Evolutionary conservation across 2,888 invertebrate genomes (phyloP).

Genomic region (Macrostomum cliftonense): DNA sequence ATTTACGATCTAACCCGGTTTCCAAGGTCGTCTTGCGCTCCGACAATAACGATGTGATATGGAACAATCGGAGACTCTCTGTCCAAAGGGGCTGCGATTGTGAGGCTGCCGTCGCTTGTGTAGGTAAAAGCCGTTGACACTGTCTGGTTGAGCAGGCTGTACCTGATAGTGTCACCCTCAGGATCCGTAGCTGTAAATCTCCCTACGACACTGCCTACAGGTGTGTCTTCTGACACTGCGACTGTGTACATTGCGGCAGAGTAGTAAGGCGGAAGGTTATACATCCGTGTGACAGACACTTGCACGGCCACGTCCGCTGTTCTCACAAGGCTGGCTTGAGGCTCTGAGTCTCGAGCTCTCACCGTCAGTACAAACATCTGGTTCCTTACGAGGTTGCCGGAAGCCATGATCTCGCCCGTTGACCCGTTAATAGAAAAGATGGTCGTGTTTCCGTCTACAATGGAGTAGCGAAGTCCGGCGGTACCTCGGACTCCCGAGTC

Average conservation of each 20-base stretch:
- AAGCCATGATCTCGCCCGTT: conserved; percentile 14
- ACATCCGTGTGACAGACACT: conserved; percentile 16
- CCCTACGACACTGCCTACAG: conserved; percentile 8
- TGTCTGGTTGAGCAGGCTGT: conserved; percentile 8
- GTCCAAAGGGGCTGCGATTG: neutral
- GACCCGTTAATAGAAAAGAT: conserved; percentile 15
- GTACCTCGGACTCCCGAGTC: conserved; percentile 17
- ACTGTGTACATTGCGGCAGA: conserved; percentile 17
- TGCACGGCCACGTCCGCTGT: conserved; percentile 14
- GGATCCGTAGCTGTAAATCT: conserved; percentile 17
- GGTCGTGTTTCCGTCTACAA: conserved; percentile 15
- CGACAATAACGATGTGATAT: neutral
- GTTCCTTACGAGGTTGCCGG: conserved; percentile 16
- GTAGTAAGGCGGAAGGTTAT: conserved; percentile 19
- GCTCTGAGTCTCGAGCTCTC: neutral
- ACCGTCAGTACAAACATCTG: conserved; percentile 18
- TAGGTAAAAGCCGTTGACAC: neutral
- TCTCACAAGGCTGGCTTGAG: conserved; percentile 4
- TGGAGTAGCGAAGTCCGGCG: conserved; percentile 15
- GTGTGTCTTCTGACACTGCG: conserved; percentile 23
- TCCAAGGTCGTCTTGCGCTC: neutral
- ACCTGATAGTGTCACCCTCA: conserved; percentile 15
- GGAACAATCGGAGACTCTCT: neutral
- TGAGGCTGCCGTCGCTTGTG: neutral
- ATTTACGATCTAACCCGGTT: neutral